Conservation (phyloP, 2,797 vertebrate species). For the Megaceryle alcyon region DNA sequence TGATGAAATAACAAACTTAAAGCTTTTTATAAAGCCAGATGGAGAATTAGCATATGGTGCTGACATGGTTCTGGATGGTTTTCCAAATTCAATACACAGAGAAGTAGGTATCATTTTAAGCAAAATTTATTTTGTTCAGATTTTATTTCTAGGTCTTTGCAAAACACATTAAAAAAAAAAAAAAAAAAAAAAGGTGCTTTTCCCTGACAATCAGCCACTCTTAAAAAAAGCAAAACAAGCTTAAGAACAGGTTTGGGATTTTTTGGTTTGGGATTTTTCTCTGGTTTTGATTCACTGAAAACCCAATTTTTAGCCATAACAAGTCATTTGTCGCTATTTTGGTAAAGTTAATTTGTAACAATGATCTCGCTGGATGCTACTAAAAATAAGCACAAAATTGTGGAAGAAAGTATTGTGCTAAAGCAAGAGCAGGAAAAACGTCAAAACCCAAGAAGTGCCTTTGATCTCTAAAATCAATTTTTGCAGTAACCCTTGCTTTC, state of each 20-base stretch:
- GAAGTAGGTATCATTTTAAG: neutral
- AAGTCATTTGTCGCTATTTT: neutral
- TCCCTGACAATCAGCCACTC: neutral
- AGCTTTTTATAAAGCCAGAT: neutral
- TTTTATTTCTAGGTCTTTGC: neutral
- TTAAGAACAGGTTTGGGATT: neutral
- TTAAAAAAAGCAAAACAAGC: neutral
- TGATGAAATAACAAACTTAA: neutral
- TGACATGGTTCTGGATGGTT: neutral
- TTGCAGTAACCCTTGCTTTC: neutral
- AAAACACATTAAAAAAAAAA: neutral
- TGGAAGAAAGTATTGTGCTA: neutral
- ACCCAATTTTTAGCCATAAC: neutral
- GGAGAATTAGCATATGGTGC: neutral
- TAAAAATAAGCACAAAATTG: neutral
- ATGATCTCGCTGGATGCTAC: neutral
- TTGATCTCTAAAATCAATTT: neutral
- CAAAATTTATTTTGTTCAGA: neutral
- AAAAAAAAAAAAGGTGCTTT: neutral
- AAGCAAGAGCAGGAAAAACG: neutral
- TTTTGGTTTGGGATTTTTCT: neutral
- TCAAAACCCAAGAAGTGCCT: accelerated
- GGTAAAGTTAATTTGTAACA: neutral
- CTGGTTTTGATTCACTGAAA: neutral
- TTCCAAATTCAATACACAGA: neutral